These are phyloP conservation scores for Amblyjoppa fuscipennis DNA, from an alignment of 2,888 invertebrate genomes.

Conservation along the genomic window DNA sequence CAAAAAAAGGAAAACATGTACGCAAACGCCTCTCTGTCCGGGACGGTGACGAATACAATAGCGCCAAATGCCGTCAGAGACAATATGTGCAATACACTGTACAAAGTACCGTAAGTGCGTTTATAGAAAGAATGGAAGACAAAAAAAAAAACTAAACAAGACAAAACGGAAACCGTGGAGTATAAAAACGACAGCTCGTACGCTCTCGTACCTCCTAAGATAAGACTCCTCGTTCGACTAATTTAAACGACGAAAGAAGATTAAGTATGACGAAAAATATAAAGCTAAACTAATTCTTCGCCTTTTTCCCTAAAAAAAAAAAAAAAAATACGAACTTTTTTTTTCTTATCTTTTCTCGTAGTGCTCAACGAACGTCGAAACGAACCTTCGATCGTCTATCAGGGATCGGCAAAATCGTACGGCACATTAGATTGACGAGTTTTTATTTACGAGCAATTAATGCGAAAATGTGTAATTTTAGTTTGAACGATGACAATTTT, in stretches of 20 bases:
- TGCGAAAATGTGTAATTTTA: not conserved
- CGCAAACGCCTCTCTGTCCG: constrained; percentile 25
- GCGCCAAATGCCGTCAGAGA: constrained; percentile 75
- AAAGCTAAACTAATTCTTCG: not conserved
- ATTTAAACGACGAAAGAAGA: not conserved
- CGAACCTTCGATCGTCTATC: constrained; percentile 15
- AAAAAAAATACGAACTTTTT: not conserved
- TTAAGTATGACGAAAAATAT: not conserved
- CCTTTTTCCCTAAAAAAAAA: not conserved
- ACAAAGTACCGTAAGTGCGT: constrained; percentile 83
- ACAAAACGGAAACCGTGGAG: constrained; percentile 30
- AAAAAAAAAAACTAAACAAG: not conserved
- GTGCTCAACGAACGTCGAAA: constrained; percentile 14
- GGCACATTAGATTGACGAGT: not conserved
- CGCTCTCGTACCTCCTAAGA: constrained; percentile 48
- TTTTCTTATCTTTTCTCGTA: not conserved
- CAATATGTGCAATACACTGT: constrained; percentile 84
- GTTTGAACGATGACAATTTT: not conserved
- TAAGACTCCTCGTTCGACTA: constrained; percentile 9
- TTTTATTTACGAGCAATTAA: not conserved
- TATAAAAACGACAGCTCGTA: constrained; percentile 37
- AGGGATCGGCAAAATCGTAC: not conserved
- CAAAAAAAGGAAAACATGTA: not conserved
- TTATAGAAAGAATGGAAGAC: constrained; percentile 52
- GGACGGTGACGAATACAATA: constrained; percentile 45